A percentile compares a stretch with the other conserved stretches of the same genome.
Evolutionary conservation across 2,113 vertebrate species (phyloP).

Genomic region (Hippocampus comes): DNA sequence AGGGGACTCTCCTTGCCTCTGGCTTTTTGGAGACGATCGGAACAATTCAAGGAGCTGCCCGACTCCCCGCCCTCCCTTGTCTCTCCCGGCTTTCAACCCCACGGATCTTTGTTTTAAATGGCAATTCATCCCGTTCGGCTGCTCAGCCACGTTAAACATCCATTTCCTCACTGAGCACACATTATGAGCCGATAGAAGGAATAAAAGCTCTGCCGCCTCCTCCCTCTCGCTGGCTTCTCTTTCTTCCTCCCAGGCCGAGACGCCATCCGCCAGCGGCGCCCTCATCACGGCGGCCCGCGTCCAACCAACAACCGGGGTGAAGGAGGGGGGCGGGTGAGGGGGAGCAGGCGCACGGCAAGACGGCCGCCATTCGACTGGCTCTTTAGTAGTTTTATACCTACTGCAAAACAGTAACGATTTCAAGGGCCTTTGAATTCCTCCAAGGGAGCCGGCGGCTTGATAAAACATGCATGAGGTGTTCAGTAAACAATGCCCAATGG

Average conservation of each 20-base stretch:
- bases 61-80: conserved; percentile 49
- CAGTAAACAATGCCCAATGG: conserved; percentile 82
- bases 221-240: neutral
- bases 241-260: conserved; percentile 23
- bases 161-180: conserved; percentile 70
- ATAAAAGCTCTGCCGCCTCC: conserved; percentile 65
- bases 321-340: no score
- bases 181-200: conserved; percentile 71
- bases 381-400: conserved; percentile 76
- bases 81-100: conserved; percentile 48
- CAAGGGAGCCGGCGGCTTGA: conserved; percentile 70
- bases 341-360: conserved; percentile 58
- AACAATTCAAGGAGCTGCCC: conserved; percentile 53
- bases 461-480: conserved; percentile 82
- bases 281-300: conserved; percentile 62
- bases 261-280: conserved; percentile 48
- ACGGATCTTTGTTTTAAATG: conserved; percentile 72
- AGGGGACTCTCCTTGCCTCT: conserved; percentile 61
- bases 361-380: conserved; percentile 68
- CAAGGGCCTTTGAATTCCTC: conserved; percentile 73
- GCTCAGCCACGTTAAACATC: conserved; percentile 71
- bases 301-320: conserved; percentile 52
- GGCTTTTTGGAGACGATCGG: conserved; percentile 56
- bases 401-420: conserved; percentile 77
- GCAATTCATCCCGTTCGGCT: conserved; percentile 65